Evolutionary conservation across 2,797 vertebrate genomes (phyloP), one percentile per base, ranked within the genome.

Genomic region (Myripristis murdjan): DNA sequence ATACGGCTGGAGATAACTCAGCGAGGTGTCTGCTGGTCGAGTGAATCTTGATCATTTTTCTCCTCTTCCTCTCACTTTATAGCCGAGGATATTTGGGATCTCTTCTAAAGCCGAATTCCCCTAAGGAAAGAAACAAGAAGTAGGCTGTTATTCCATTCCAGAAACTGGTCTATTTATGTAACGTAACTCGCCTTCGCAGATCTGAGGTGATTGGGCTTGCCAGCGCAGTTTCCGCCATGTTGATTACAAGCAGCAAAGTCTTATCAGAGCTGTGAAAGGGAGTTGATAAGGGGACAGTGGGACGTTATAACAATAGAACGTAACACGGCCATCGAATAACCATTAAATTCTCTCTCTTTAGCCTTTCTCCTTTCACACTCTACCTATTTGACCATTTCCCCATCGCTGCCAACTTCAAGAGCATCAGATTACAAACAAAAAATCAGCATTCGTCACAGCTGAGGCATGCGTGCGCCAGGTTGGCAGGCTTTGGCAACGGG

Each of bases 381-480:
- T 72, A 74, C 79, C 82, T 70, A 67, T 82, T 84, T 79, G 75
- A 84, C 71, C 65, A 73, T 86, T 89, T 84, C 77, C 77, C 75
- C 86, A 84, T 90, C 89, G 78, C 54, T 64, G 72, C 71, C 81
- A 82, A 82, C 88, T 85, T 87, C 85, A 86, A 79, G 64, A 89
- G 81, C 84, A 83, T 91, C 88, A 82, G 85, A 93, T 93, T 89
- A 88, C 85, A 70, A 86, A 86, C 55, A 70, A 53, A 82, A 79
- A 83, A 83, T 37, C 88, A 73, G 82, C 83, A 61, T 72, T 73
- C 71, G 70, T 90, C 89, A 90, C 86, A 57, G 80, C 90, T 89
- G 86, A 86, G 79, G 70, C 84, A 77, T 18, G 5, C 5, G 46
- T 64, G 53, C 44, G 51, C 66, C 75, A 69, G 61, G 74, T 64